Conservation (phyloP, 1,140 invertebrate species). For the Pseudomyrmex cubaensis region DNA sequence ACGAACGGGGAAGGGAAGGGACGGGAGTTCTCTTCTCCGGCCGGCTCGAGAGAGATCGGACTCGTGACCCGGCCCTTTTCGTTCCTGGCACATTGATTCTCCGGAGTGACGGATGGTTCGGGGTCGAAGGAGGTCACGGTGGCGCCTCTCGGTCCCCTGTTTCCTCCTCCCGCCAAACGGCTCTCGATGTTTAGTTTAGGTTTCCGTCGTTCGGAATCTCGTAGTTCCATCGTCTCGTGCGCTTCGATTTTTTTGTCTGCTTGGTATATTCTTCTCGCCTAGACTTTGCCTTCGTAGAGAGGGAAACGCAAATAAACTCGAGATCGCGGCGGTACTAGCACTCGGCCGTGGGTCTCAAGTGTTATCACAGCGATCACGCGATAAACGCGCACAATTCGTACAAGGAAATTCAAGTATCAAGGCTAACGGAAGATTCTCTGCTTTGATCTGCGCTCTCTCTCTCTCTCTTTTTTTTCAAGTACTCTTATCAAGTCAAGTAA, state of each 20-base stretch:
- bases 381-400: constrained; percentile 47
- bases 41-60: constrained; percentile 63
- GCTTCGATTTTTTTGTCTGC: constrained; percentile 30
- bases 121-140: constrained; percentile 73
- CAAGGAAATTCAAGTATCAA: constrained; percentile 42
- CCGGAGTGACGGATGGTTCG: constrained; percentile 74
- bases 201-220: background rate
- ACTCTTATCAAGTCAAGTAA: constrained; percentile 14
- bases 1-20: constrained; percentile 15
- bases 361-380: constrained; percentile 59
- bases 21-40: constrained; percentile 40
- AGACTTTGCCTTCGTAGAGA: constrained; percentile 46
- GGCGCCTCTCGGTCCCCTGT: constrained; percentile 68
- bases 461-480: background rate
- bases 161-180: background rate
- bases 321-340: constrained; percentile 27
- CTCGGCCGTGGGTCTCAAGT: constrained; percentile 42
- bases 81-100: constrained; percentile 76
- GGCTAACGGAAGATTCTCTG: constrained; percentile 26
- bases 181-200: constrained; percentile 67
- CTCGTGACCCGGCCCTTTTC: constrained; percentile 75
- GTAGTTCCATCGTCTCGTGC: constrained; percentile 48
- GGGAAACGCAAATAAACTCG: constrained; percentile 70
- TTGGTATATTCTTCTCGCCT: constrained; percentile 4
- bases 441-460: background rate